Evolutionary conservation across 2,888 invertebrate species (phyloP), one percentile per base, ranked within the genome.

Genomic region (Ceratothoa steindachneri): DNA sequence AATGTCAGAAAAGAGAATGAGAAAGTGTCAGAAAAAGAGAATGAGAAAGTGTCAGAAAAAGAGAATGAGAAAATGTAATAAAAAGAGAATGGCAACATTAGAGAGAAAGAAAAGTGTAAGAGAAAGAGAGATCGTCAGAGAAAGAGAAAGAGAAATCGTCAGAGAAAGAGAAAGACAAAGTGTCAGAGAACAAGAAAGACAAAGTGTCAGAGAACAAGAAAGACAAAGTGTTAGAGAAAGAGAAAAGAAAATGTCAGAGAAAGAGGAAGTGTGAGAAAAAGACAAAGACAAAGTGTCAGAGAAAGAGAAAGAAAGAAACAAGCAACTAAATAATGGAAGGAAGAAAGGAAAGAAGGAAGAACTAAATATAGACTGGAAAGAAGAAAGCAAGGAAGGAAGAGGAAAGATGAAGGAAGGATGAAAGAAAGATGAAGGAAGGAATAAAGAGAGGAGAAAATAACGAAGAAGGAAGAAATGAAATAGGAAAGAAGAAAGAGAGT

Each of bases 401-500:
- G 24, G 65, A 65, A 27, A 65, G 65, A 65, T n/a, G 28, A 28
- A 27, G 27, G 28, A 28, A 27, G 27, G 28, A 28, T 15, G 27
- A 27, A 28, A 65, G 65, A 65, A 24, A 65, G 65, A 65, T n/a
- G 24, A 24, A 65, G 65, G 24, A 27, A 65, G 65, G 24, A 27
- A 65, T 19, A 65, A 27, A 65, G 65, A 65, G 65, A 65, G 65
- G 24, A 27, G 24, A 27, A 65, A 27, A 65, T 24, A 24, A 28
- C n/a, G 22, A 27, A 28, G 29, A 27, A 24, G n/a, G 27, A 2
- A 65, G 19, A 65, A n/a, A n/a, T n/a, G n/a, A n/a, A n/a, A n/a
- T n/a, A n/a, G n/a, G 28, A 64, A 64, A 64, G 65, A 64, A 29
- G 65, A 65, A 31, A 65, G 71, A 71, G 71, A 66, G 65, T 30